Evolutionary conservation across 2,888 invertebrate species (phyloP).

Genomic region (Thumatha senex): DNA sequence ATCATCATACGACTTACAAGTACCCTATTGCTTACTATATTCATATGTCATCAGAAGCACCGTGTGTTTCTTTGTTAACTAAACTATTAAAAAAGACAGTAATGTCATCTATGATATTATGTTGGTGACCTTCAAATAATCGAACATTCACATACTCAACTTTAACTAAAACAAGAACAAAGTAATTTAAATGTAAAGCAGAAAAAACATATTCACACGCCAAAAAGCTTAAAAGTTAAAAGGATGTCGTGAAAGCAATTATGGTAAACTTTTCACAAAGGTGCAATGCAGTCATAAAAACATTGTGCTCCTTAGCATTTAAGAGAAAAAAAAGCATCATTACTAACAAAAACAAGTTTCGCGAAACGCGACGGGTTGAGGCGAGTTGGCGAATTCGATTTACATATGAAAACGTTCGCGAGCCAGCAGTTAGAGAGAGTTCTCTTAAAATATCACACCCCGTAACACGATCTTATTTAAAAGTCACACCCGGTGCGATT

Average conservation of each 20-base stretch:
- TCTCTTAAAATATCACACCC: conserved; percentile 48
- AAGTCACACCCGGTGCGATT: conserved; percentile 63
- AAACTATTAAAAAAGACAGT: no score
- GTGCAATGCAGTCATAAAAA: conserved; percentile 44
- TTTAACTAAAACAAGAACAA: conserved; percentile 4
- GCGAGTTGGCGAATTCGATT: conserved; percentile 51
- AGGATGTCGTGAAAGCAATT: conserved; percentile 42
- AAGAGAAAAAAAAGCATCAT: conserved; percentile 38
- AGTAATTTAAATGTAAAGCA: conserved; percentile 16
- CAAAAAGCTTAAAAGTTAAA: conserved; percentile 28
- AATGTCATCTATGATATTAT: no score
- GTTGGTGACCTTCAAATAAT: no score
- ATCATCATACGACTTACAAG: no score
- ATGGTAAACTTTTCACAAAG: conserved; percentile 41
- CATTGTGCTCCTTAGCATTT: conserved; percentile 40
- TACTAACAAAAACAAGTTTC: conserved; percentile 43
- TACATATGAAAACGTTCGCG: conserved; percentile 61
- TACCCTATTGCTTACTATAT: no score
- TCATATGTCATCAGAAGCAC: no score
- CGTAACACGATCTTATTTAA: conserved; percentile 68
- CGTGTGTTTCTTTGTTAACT: no score
- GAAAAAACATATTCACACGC: conserved; percentile 13
- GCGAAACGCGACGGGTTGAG: conserved; percentile 26
- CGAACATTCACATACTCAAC: neutral
- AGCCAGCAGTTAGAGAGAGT: conserved; percentile 47